phyloP scores from a whole-genome alignment of 1,140 invertebrate species.

The Heliconius nattereri region DNA sequence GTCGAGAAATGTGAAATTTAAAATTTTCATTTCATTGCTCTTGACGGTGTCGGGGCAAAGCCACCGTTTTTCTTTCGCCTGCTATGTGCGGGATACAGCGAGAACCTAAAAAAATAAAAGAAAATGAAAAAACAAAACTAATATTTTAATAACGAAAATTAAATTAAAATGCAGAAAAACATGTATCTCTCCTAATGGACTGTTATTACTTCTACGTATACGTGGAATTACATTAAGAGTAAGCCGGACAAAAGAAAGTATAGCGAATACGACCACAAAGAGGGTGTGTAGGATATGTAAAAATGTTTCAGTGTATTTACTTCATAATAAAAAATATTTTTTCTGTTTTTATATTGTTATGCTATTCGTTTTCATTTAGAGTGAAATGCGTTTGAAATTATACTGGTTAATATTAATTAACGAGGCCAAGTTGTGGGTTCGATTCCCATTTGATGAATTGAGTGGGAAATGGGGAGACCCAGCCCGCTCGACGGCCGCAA shows the following conservation, averaged over 20 bases:
- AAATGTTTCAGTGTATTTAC: background rate
- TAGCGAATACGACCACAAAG: background rate
- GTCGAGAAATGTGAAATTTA: no score
- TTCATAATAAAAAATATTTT: background rate
- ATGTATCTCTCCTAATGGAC: slow-evolving; percentile 16
- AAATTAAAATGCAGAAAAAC: slow-evolving; percentile 28
- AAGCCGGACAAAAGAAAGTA: slow-evolving; percentile 11
- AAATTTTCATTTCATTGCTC: no score
- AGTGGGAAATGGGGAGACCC: no score
- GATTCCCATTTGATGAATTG: no score
- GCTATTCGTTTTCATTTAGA: background rate
- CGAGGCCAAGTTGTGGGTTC: no score
- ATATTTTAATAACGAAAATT: slow-evolving; percentile 16
- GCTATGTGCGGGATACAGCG: no score
- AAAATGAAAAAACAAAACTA: background rate
- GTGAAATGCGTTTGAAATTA: no score
- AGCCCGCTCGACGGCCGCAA: no score
- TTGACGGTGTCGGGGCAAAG: no score
- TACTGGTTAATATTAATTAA: no score
- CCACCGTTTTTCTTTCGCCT: no score
- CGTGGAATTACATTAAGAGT: slow-evolving; percentile 28
- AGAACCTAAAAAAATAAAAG: slow-evolving; percentile 15
- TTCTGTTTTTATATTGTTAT: background rate
- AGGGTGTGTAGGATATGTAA: background rate
- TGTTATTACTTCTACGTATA: slow-evolving; percentile 28